A percentile compares a stretch with the other conserved stretches of the same genome.
Evolutionary conservation across 2,113 vertebrate species (phyloP).

Genomic region (Sander lucioperca): DNA sequence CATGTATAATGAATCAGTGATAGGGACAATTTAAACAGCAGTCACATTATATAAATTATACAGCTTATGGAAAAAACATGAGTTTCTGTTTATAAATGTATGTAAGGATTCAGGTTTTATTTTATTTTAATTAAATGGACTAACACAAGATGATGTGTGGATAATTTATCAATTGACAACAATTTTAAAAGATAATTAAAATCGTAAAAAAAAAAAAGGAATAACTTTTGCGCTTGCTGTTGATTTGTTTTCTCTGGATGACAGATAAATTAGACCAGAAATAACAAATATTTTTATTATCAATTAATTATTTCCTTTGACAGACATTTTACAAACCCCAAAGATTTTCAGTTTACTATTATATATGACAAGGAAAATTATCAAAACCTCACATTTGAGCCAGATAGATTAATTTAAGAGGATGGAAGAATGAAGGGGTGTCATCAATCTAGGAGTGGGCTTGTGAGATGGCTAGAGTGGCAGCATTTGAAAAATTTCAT

Average conservation of each 20-base stretch:
- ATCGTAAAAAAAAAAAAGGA: background rate
- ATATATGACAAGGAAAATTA: constrained; percentile 25
- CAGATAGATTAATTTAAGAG: too few relatives aligned
- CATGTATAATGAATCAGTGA: constrained; percentile 78
- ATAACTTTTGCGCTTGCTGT: too few relatives aligned
- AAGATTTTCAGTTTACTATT: constrained; percentile 11
- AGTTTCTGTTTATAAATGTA: constrained; percentile 44
- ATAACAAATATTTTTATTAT: background rate
- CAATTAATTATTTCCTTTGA: background rate
- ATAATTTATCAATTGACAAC: constrained; percentile 22
- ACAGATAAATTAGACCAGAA: background rate
- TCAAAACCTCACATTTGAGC: background rate
- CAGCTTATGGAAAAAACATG: constrained; percentile 37
- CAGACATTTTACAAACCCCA: background rate
- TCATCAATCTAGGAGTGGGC: too few relatives aligned
- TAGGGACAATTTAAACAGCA: constrained; percentile 61
- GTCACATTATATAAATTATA: constrained; percentile 42
- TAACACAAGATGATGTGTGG: background rate
- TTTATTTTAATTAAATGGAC: constrained; percentile 29
- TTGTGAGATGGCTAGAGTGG: too few relatives aligned
- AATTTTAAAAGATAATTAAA: background rate
- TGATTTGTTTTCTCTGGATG: background rate
- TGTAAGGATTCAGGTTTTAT: constrained; percentile 16
- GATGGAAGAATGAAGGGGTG: too few relatives aligned
- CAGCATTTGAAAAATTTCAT: too few relatives aligned